phyloP scores from a whole-genome alignment of 2,888 invertebrate species.

The Busseola fusca region DNA sequence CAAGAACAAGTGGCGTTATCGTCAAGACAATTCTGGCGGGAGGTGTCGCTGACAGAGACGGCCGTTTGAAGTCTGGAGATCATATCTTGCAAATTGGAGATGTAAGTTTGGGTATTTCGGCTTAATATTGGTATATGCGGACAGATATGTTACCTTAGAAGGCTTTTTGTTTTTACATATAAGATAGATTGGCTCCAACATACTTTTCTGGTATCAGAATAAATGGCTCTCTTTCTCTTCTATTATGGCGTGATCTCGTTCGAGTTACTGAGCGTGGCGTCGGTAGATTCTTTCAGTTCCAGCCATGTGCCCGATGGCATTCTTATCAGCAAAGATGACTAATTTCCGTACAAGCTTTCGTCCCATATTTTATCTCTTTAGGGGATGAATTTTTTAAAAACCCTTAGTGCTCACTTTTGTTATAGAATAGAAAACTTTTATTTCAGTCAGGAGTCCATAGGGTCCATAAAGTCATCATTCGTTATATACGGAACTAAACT shows the following conservation, averaged over 20 bases:
- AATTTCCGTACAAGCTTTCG: not conserved
- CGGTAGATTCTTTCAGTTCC: not conserved
- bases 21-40: constrained; percentile 99
- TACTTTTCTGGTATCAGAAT: not conserved
- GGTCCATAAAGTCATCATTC: not conserved
- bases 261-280: not conserved
- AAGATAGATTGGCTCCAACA: not conserved
- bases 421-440: too few species aligned
- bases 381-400: not conserved
- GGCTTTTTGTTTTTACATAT: not conserved
- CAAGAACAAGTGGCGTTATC: constrained; percentile 99
- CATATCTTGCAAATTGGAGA: constrained; percentile 98
- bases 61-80: constrained; percentile 98
- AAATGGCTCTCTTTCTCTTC: not conserved
- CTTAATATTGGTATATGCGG: not conserved
- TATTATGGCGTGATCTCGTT: not conserved
- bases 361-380: not conserved
- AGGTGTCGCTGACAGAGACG: constrained; percentile 99
- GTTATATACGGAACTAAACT: not conserved
- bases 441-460: too few species aligned
- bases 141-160: not conserved
- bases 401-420: too few species aligned
- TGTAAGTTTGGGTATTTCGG: constrained; percentile 85
- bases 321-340: not conserved
- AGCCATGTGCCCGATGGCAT: not conserved